Evolutionary conservation across 92 coral and sea anemone species (phyloP).

Genomic region (Zoanthus sociatus): DNA sequence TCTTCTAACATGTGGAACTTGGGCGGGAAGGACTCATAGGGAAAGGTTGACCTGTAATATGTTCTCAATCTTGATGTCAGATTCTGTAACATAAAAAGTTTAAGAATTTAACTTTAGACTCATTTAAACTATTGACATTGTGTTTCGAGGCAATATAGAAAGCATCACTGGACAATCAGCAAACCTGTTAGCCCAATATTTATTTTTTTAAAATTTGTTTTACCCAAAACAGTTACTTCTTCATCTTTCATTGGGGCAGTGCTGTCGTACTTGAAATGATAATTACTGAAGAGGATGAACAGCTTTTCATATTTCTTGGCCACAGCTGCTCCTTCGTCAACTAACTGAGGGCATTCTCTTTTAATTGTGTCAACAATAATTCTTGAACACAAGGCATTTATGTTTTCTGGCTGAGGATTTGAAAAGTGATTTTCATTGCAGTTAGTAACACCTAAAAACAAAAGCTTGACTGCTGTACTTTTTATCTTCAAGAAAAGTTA

Average conservation of each 20-base stretch:
- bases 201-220: neutral
- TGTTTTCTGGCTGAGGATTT: constrained; percentile 17
- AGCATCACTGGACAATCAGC: neutral
- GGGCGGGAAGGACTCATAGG: no score
- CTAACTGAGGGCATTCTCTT: constrained; percentile 12
- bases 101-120: neutral
- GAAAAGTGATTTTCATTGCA: neutral
- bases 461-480: no score
- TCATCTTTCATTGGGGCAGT: constrained; percentile 28
- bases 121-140: neutral
- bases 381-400: neutral
- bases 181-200: neutral
- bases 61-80: no score
- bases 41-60: no score
- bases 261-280: constrained; percentile 6
- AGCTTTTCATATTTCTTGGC: constrained; percentile 16
- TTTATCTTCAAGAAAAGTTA: no score
- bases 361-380: constrained; percentile 11
- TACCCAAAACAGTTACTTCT: constrained; percentile 29
- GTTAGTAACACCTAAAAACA: neutral
- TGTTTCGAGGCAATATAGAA: neutral
- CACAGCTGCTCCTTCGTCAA: constrained; percentile 19
- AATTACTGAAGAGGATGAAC: constrained; percentile 12
- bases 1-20: no score
- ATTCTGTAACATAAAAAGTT: no score